These are phyloP conservation scores for Tuta absoluta DNA, from an alignment of 2,888 invertebrate genomes.

Conservation along the genomic window DNA sequence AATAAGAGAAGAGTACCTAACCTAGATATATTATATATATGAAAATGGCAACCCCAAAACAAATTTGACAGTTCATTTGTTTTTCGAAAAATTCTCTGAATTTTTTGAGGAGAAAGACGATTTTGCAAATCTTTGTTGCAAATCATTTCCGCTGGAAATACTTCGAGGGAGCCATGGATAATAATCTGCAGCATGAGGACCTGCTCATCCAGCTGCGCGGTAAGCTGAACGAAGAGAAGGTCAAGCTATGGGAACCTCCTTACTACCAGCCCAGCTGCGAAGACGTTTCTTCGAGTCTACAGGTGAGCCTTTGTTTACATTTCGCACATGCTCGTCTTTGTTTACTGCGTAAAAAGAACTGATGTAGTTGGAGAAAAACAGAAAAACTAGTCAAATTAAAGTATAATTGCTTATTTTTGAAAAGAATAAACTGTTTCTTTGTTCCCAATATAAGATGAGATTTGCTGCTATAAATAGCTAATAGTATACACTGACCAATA, in stretches of 20 bases:
- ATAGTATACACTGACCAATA: too few relatives aligned
- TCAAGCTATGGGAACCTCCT: conserved; percentile 89
- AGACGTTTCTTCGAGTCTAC: conserved; percentile 66
- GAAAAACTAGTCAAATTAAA: too few relatives aligned
- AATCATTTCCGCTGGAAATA: conserved; percentile 40
- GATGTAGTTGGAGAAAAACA: too few relatives aligned
- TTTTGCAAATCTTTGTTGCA: too few relatives aligned
- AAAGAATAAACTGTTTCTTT: too few relatives aligned
- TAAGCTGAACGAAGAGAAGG: conserved; percentile 83
- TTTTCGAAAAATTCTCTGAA: conserved; percentile 16
- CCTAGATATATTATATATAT: too few relatives aligned
- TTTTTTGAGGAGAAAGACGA: conserved; percentile 17
- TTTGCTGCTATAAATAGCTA: too few relatives aligned
- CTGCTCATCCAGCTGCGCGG: conserved; percentile 84
- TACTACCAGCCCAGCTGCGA: conserved; percentile 72
- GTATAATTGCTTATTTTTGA: too few relatives aligned
- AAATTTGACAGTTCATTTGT: conserved; percentile 16
- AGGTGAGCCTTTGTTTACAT: conserved; percentile 54
- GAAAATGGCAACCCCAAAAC: background rate
- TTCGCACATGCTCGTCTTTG: background rate
- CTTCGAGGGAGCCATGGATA: conserved; percentile 52
- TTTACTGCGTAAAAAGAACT: background rate
- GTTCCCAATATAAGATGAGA: too few relatives aligned
- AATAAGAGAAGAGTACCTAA: too few relatives aligned
- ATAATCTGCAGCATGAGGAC: conserved; percentile 79